phyloP scores from a whole-genome alignment of 2,888 invertebrate species.

The Netelia virgata region DNA sequence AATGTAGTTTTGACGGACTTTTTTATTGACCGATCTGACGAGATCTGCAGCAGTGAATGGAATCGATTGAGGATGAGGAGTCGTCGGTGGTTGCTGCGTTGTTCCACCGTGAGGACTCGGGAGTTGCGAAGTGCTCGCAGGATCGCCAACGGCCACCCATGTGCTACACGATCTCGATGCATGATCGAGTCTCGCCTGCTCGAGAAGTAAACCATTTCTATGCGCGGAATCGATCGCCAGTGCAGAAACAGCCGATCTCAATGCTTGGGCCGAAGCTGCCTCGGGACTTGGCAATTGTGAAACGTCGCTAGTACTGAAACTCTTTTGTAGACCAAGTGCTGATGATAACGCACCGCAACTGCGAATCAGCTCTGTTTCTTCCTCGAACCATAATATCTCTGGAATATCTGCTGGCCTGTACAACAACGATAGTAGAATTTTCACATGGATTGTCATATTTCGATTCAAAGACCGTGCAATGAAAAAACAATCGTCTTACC shows the following conservation, averaged over 20 bases:
- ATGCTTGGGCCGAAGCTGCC: conserved; percentile 79
- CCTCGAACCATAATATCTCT: conserved; percentile 90
- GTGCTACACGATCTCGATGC: conserved; percentile 92
- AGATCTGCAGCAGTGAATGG: conserved; percentile 89
- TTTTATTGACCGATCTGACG: conserved; percentile 92
- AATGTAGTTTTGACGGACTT: conserved; percentile 94
- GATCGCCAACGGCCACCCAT: conserved; percentile 94
- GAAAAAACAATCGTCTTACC: conserved; percentile 73
- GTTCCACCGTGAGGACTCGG: conserved; percentile 92
- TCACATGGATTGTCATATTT: neutral
- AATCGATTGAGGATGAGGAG: conserved; percentile 85
- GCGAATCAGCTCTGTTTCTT: conserved; percentile 91
- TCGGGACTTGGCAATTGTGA: conserved; percentile 87
- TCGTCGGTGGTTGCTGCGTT: conserved; percentile 79
- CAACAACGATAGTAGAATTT: neutral
- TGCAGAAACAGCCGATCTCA: conserved; percentile 86
- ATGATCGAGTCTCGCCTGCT: conserved; percentile 87
- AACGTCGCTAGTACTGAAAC: conserved; percentile 94
- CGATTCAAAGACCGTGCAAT: neutral
- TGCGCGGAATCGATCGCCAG: conserved; percentile 87
- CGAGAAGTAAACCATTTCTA: conserved; percentile 86
- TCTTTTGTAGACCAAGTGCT: conserved; percentile 92
- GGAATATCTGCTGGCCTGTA: conserved; percentile 87
- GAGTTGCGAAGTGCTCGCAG: conserved; percentile 90
- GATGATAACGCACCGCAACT: conserved; percentile 93